Conservation (phyloP, 1,140 invertebrate genomes). For the Pseudachorutes palmiensis region DNA sequence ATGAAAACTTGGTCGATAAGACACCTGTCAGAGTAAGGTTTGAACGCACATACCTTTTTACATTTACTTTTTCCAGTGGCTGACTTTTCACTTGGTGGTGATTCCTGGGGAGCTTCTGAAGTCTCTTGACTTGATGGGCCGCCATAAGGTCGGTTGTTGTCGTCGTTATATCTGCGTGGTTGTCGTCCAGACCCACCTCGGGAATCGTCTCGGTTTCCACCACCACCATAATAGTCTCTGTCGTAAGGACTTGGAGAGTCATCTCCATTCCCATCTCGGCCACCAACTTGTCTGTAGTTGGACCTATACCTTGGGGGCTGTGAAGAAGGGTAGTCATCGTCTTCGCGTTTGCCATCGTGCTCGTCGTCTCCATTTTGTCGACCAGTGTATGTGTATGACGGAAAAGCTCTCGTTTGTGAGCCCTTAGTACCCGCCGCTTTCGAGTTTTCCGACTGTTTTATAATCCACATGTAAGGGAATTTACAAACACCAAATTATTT, state of each 20-base stretch:
- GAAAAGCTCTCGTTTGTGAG: constrained; percentile 34
- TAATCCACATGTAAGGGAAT: neutral
- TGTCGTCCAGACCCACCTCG: neutral
- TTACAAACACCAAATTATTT: neutral
- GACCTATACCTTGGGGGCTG: constrained; percentile 25
- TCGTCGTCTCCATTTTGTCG: constrained; percentile 20
- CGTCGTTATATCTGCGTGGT: neutral
- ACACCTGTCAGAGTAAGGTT: neutral
- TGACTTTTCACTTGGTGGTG: constrained; percentile 16
- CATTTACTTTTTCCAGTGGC: constrained; percentile 22
- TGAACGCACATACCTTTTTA: constrained; percentile 24
- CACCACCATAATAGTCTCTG: constrained; percentile 16
- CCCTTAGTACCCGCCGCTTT: constrained; percentile 30
- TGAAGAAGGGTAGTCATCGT: neutral
- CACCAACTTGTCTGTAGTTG: constrained; percentile 31
- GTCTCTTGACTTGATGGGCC: constrained; percentile 22
- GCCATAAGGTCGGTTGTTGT: neutral
- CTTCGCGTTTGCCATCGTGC: neutral
- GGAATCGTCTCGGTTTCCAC: constrained; percentile 19
- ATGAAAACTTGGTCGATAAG: neutral
- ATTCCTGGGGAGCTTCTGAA: constrained; percentile 9
- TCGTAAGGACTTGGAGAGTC: constrained; percentile 20
- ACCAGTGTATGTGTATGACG: constrained; percentile 35
- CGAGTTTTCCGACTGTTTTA: constrained; percentile 21
- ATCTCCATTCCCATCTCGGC: neutral